A percentile compares a stretch with the other conserved stretches of the same genome.
These are phyloP conservation scores for Dolichopus griseipennis DNA, from an alignment of 2,888 invertebrate genomes.

Conservation along the genomic window DNA sequence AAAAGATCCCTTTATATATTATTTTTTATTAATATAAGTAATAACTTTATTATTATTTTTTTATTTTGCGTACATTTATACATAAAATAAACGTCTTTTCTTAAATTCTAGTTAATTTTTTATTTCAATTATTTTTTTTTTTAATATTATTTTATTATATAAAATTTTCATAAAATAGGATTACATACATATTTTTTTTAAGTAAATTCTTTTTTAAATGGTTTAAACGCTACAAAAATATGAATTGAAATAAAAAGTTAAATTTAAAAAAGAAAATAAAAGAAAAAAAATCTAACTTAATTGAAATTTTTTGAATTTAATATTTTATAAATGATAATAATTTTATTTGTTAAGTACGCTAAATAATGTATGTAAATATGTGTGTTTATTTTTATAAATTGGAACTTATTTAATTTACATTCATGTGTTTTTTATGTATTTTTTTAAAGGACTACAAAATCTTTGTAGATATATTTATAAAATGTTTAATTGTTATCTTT, in stretches of 20 bases:
- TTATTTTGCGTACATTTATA: slow-evolving; percentile 7
- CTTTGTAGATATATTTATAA: no score
- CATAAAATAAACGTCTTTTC: slow-evolving; percentile 6
- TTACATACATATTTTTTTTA: neutral
- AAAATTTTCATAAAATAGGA: neutral
- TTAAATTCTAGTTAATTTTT: neutral
- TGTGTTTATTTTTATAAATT: neutral
- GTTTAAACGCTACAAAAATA: neutral
- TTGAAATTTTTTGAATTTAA: neutral
- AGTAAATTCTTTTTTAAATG: neutral
- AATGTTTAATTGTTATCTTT: no score
- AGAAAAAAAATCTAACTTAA: neutral
- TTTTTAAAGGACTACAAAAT: no score
- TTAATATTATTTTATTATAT: neutral
- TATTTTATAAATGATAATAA: neutral
- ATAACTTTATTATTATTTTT: slow-evolving; percentile 7
- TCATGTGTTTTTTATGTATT: no score
- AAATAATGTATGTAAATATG: neutral
- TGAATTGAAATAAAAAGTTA: neutral
- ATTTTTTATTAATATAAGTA: neutral
- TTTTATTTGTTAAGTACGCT: neutral
- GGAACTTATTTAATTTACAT: neutral
- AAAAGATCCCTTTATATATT: no score
- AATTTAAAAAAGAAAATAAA: neutral
- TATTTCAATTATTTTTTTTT: neutral